These are phyloP conservation scores for Chloebia gouldiae DNA, from an alignment of 2,113 vertebrate genomes.

Conservation along the genomic window DNA sequence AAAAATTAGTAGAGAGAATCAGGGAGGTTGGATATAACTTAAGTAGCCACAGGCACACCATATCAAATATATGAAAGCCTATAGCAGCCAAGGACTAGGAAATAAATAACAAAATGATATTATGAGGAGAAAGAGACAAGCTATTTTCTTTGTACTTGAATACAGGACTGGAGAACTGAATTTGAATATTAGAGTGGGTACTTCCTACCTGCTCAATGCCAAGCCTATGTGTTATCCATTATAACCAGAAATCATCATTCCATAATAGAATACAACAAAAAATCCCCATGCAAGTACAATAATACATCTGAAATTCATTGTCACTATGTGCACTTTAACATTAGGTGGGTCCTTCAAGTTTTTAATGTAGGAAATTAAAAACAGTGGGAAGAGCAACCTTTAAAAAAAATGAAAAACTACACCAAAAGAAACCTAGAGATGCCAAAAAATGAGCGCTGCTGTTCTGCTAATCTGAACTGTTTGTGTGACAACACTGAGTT, in stretches of 20 bases:
- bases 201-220: neutral
- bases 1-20: neutral
- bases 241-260: neutral
- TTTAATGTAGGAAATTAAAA: neutral
- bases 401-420: neutral
- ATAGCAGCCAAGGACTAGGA: neutral
- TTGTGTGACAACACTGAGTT: slow-evolving; percentile 16
- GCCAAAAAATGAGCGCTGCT: neutral
- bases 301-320: neutral
- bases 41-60: neutral
- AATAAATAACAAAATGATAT: neutral
- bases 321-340: neutral
- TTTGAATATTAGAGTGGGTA: neutral
- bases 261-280: neutral
- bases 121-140: neutral
- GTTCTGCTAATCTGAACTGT: neutral
- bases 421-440: neutral
- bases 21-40: neutral
- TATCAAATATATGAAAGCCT: neutral
- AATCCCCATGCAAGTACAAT: neutral
- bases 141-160: neutral
- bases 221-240: neutral
- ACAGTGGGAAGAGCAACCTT: neutral
- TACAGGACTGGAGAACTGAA: neutral
- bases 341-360: neutral